These are phyloP conservation scores for Synanthedon tipuliformis DNA, from an alignment of 2,888 invertebrate genomes.

Conservation along the genomic window DNA sequence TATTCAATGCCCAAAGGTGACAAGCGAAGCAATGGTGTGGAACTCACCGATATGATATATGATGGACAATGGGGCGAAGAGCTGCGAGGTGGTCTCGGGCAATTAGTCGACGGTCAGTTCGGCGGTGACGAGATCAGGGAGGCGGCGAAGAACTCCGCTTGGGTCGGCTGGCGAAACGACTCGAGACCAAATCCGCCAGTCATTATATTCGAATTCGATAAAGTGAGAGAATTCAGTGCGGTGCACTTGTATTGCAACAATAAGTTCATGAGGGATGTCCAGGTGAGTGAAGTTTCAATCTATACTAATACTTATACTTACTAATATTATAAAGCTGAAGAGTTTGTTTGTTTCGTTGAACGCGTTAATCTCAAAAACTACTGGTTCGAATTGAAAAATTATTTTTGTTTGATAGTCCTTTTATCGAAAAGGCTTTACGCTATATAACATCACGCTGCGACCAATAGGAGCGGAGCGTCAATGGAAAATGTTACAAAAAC, in stretches of 20 bases:
- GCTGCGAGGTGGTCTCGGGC: slow-evolving; percentile 83
- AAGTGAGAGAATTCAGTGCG: slow-evolving; percentile 85
- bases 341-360: too few relatives aligned
- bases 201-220: slow-evolving; percentile 85
- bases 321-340: too few relatives aligned
- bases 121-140: slow-evolving; percentile 77
- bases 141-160: slow-evolving; percentile 75
- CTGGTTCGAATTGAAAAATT: too few relatives aligned
- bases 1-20: slow-evolving; percentile 92
- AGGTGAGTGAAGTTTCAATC: slow-evolving; percentile 61
- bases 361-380: too few relatives aligned
- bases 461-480: too few relatives aligned
- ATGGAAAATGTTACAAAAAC: too few relatives aligned
- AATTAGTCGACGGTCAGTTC: slow-evolving; percentile 83
- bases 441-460: too few relatives aligned
- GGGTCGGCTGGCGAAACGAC: slow-evolving; percentile 93
- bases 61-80: slow-evolving; percentile 86
- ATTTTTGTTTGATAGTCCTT: too few relatives aligned
- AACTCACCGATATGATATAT: slow-evolving; percentile 86
- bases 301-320: background rate
- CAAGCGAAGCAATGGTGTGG: slow-evolving; percentile 81
- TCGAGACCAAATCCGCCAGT: slow-evolving; percentile 73
- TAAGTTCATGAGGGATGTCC: slow-evolving; percentile 85
- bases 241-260: slow-evolving; percentile 88
- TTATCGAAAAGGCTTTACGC: too few relatives aligned